Conservation (phyloP, 2,888 invertebrate genomes). For the Trichopria drosophilae region DNA sequence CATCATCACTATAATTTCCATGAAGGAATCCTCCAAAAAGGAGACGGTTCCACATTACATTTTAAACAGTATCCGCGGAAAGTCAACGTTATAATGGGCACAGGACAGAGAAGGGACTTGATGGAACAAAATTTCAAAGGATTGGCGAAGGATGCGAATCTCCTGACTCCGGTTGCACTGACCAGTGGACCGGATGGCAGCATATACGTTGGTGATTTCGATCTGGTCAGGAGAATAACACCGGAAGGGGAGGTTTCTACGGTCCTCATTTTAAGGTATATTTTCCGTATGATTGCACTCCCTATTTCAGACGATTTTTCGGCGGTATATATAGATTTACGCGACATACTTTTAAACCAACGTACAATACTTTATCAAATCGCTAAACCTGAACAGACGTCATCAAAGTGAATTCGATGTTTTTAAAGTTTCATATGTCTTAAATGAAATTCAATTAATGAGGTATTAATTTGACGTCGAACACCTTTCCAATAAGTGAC, state of each 20-base stretch:
- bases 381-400: background rate
- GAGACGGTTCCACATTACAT: slow-evolving; percentile 93
- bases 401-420: too few relatives aligned
- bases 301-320: background rate
- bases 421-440: too few relatives aligned
- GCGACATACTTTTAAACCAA: background rate
- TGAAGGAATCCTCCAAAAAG: slow-evolving; percentile 95
- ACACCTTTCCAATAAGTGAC: too few relatives aligned
- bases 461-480: too few relatives aligned
- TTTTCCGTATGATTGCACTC: slow-evolving; percentile 25
- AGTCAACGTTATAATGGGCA: slow-evolving; percentile 90
- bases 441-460: too few relatives aligned
- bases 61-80: slow-evolving; percentile 90
- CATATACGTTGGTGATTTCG: slow-evolving; percentile 95
- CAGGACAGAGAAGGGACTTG: slow-evolving; percentile 81
- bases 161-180: slow-evolving; percentile 90
- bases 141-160: slow-evolving; percentile 80
- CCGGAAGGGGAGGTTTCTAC: slow-evolving; percentile 89
- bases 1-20: slow-evolving; percentile 99
- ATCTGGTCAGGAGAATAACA: slow-evolving; percentile 86
- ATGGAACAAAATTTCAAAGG: slow-evolving; percentile 88
- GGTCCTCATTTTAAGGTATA: slow-evolving; percentile 81
- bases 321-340: background rate
- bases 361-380: background rate
- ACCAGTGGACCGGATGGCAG: slow-evolving; percentile 96